Evolutionary conservation across 2,797 vertebrate species (phyloP).

Genomic region (Ptychobarbus kaznakovi): DNA sequence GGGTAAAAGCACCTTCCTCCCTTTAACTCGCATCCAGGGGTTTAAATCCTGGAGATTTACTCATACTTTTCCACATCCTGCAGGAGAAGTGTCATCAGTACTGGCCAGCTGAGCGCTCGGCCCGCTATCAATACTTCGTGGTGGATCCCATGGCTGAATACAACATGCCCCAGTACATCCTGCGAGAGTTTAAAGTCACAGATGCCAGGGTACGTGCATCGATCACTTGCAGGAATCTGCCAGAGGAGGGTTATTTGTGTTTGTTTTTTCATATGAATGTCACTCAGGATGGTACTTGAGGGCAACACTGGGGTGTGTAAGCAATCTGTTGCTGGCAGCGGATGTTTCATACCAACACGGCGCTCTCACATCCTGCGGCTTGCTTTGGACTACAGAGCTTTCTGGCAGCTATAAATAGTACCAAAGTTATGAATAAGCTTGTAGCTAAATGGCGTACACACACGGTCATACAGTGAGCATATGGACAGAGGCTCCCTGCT

Average conservation of each 20-base stretch:
- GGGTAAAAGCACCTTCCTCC: constrained; percentile 76
- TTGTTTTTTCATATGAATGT: constrained; percentile 14
- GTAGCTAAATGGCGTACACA: constrained; percentile 47
- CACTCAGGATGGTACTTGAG: constrained; percentile 18
- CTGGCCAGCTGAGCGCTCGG: constrained; percentile 95
- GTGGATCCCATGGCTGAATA: constrained; percentile 99
- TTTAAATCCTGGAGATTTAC: neutral
- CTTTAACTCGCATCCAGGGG: neutral
- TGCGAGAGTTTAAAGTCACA: constrained; percentile 96
- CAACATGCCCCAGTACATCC: constrained; percentile 99
- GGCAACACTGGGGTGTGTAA: constrained; percentile 8
- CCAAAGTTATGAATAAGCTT: constrained; percentile 66
- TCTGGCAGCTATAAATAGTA: constrained; percentile 74
- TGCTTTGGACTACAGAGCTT: constrained; percentile 71
- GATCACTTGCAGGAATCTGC: constrained; percentile 3
- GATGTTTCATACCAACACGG: constrained; percentile 10
- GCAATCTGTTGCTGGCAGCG: neutral
- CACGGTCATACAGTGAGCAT: constrained; percentile 36
- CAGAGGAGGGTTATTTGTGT: neutral
- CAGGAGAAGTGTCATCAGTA: constrained; percentile 98
- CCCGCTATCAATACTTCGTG: constrained; percentile 97
- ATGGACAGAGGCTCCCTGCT: constrained; percentile 40
- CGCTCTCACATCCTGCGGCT: constrained; percentile 51
- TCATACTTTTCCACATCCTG: neutral
- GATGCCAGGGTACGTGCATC: constrained; percentile 87